Percentiles rank a stretch among this genome's conserved stretches.
phyloP scores from a whole-genome alignment of 2,888 invertebrate genomes.

The Epinotia nisella region DNA sequence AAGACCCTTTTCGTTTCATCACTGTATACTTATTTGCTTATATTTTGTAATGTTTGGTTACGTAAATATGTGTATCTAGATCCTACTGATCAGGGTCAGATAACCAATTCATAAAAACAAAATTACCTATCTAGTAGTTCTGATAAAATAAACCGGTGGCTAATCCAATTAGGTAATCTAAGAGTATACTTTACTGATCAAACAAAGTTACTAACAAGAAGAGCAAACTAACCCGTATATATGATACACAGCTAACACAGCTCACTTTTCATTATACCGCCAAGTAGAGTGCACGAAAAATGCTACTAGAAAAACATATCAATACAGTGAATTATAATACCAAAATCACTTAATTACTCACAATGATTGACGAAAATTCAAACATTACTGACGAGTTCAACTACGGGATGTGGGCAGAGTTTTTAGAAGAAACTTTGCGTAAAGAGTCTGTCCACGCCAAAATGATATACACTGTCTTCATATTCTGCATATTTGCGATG shows the following conservation, averaged over 20 bases:
- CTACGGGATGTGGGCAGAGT: constrained; percentile 29
- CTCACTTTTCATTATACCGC: constrained; percentile 16
- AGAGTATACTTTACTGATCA: constrained; percentile 27
- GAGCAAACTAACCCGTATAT: constrained; percentile 6
- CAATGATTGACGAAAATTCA: constrained; percentile 3
- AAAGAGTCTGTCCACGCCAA: constrained; percentile 17
- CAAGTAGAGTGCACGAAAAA: constrained; percentile 7
- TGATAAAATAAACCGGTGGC: not conserved
- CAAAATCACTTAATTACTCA: not conserved
- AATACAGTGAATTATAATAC: constrained; percentile 2
- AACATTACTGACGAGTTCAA: constrained; percentile 27
- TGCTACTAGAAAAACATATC: not conserved
- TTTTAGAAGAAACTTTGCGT: constrained; percentile 33
- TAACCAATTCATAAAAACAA: not conserved
- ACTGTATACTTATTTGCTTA: no score
- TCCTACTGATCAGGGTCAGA: not conserved
- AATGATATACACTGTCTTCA: constrained; percentile 28
- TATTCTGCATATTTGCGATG: constrained; percentile 39
- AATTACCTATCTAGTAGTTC: not conserved
- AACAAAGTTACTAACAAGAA: constrained; percentile 16
- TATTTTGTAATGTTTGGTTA: no score
- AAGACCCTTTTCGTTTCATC: no score
- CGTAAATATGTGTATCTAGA: no score
- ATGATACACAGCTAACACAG: no score
- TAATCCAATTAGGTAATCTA: constrained; percentile 41